Base-by-base conservation (phyloP, 2,888 invertebrate species). In the Drosophila hamatofila region DNA sequence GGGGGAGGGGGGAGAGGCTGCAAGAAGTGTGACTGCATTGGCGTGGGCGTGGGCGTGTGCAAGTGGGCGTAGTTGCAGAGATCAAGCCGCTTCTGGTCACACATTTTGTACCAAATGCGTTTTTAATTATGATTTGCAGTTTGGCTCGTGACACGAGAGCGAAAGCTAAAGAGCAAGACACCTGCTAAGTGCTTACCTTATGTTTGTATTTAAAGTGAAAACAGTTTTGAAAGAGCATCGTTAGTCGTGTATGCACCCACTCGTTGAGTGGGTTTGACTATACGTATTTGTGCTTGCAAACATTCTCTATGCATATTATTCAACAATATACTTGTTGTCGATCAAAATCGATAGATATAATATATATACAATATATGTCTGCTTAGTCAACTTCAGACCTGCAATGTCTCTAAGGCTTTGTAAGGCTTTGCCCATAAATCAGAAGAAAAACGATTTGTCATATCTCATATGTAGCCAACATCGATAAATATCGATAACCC, bases 61-160 rank as follows among this genome's bases (percentile, higher is more conserved):
- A 42, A 51, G 49, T 35, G 39, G 41, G 25, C 5, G 41, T 27
- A 25, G 41, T 8, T 25, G 58, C 27, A 14, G 16, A 14, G 35
- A 48, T 54, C 69, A 76, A 61, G 60, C 70, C 30, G 54, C 76
- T 57, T 70, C 48, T 49, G 49, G 56, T 59, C 76, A 60, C 76
- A 75, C 56, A 60, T 74, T 75, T 69, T 7, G 62, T 42, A 12
- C n/a, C 60, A 48, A 61, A 69, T 69, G 68, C 75, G 48, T 54
- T 65, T 78, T 74, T 52, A 52, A 52, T 52, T 52, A 52, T 52
- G 52, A 52, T 52, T 52, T 52, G 23, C 21, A 37, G 11, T n/a
- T 52, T 21, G 30, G 35, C 35, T 52, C 11, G 23, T 35, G 52
- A 8, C 51, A 51, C 30, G 25, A 46, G 2, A 18, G 30, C 1